Evolutionary conservation across 2,888 invertebrate species (phyloP), one percentile per base, ranked within the genome.

Genomic region (Chironomus tentans): DNA sequence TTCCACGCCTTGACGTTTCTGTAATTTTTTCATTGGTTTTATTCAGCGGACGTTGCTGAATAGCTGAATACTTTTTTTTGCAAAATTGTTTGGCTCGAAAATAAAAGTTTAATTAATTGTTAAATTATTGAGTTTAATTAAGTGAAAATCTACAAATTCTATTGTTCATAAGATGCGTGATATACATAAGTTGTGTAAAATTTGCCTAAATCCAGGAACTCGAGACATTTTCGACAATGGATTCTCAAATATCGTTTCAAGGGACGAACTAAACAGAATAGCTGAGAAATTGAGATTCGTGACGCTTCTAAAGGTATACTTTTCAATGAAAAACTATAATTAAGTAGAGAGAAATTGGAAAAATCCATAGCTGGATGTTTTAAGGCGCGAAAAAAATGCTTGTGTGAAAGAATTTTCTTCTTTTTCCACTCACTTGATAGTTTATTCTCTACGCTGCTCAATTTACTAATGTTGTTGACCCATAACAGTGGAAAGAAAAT

Each of bases 251-350:
- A 47, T 68, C 3, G 24, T n/a, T 18, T 46, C 69, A 2, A 3
- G 56, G 15, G 69, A 69, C 12, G 76, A 76, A 15, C 28, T 76
- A 15, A n/a, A 24, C 4, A 48, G 76, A 69, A 56, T 76, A 10
- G 76, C 76, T 2, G 76, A 76, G 18, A 76, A 76, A 28, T 18
- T 76, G 12, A 22, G 76, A 28, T 76, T 56, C n/a, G 69, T 76
- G 10, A 76, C 76, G 6, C 22, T 76, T 4, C n/a, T 76, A 50
- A 76, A 76, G 69, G 76, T 76, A 21, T 12, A 56, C 13, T 13
- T n/a, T 22, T 18, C 1, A 13, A 56, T 56, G 10, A 22, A 65
- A 65, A 65, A 13, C 22, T 3, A 0, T 21, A 12, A 10, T 22
- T 65, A 18, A 24, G 24, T 18, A 1, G 5, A 1, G 12, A 22